Percentiles rank a stretch among this genome's conserved stretches.
phyloP scores from a whole-genome alignment of 1,140 invertebrate genomes.

The Heliconius hewitsoni region DNA sequence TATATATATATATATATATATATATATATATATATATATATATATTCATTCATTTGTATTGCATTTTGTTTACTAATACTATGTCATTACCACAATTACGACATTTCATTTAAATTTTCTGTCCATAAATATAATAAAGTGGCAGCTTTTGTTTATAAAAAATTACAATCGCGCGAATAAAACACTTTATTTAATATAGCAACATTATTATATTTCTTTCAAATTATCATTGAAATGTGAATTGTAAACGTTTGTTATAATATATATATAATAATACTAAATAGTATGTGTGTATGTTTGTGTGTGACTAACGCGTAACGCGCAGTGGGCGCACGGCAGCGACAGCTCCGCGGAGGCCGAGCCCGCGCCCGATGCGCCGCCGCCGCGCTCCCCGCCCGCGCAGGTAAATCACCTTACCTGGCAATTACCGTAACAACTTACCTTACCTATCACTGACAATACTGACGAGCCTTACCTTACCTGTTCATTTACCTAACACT shows the following conservation, averaged over 20 bases:
- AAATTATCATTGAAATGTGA: neutral
- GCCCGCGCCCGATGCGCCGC: conserved; percentile 41
- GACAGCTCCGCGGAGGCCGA: conserved; percentile 63
- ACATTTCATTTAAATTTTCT: neutral
- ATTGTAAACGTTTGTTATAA: neutral
- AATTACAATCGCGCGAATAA: neutral
- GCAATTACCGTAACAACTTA: too few relatives aligned
- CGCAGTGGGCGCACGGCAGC: conserved; percentile 54
- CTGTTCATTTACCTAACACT: neutral
- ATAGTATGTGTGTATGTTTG: conserved; percentile 27
- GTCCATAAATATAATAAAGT: neutral
- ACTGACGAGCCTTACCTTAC: neutral
- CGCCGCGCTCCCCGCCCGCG: conserved; percentile 32
- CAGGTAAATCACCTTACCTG: neutral
- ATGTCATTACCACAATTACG: neutral
- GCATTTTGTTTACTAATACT: neutral
- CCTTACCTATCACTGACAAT: too few relatives aligned
- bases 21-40: too few relatives aligned
- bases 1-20: too few relatives aligned
- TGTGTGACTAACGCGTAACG: conserved; percentile 33
- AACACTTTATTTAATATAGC: neutral
- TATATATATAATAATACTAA: conserved; percentile 7
- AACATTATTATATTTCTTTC: neutral
- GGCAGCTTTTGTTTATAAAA: neutral
- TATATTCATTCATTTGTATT: neutral